Evolutionary conservation across 2,888 invertebrate species (phyloP).

Genomic region (Lamproptera curius): DNA sequence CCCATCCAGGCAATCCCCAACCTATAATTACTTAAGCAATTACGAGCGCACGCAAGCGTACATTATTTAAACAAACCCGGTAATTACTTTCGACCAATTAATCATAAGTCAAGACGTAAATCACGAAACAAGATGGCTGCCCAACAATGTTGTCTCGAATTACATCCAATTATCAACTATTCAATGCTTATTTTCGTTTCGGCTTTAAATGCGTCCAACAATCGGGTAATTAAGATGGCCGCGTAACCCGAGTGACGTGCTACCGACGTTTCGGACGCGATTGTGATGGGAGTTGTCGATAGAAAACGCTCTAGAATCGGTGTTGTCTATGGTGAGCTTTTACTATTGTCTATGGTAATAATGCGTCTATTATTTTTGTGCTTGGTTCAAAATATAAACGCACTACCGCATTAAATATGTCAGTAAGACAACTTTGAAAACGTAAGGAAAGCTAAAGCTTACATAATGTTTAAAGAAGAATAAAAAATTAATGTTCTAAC

Average conservation of each 20-base stretch:
- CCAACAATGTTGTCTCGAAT: conserved; percentile 69
- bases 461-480: no score
- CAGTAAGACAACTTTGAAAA: no score
- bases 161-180: conserved; percentile 76
- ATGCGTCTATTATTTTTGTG: no score
- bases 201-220: conserved; percentile 59
- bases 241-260: conserved; percentile 66
- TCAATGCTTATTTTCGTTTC: conserved; percentile 66
- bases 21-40: conserved; percentile 15
- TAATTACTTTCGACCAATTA: conserved; percentile 47
- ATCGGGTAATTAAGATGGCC: conserved; percentile 70
- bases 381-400: no score
- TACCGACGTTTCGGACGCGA: conserved; percentile 51
- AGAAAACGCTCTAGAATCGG: no score
- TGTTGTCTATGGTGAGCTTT: no score
- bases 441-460: no score
- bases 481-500: no score
- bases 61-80: conserved; percentile 31
- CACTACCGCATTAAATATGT: no score
- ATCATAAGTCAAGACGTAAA: conserved; percentile 58
- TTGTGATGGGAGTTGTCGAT: conserved; percentile 54
- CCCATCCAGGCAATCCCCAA: conserved; percentile 3
- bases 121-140: conserved; percentile 66
- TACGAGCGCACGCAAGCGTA: conserved; percentile 25
- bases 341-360: no score